These are phyloP conservation scores for Scaptomyza tumidula DNA, from an alignment of 2,888 invertebrate genomes.

Conservation along the genomic window DNA sequence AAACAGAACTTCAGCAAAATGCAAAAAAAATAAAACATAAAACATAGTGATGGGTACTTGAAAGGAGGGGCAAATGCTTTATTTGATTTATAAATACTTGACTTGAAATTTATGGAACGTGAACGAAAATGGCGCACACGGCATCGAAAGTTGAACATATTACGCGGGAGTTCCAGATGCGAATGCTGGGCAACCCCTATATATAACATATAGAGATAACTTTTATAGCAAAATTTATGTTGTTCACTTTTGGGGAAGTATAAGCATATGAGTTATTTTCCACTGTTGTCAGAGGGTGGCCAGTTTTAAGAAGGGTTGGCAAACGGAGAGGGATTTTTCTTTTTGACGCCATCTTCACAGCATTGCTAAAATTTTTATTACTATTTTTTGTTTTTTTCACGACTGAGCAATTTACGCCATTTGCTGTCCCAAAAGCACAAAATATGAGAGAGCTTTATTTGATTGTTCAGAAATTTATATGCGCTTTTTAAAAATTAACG, in stretches of 20 bases:
- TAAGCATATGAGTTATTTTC: constrained; percentile 36
- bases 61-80: constrained; percentile 18
- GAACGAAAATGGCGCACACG: constrained; percentile 63
- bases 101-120: constrained; percentile 74
- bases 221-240: constrained; percentile 30
- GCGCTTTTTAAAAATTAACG: constrained; percentile 77
- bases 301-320: constrained; percentile 49
- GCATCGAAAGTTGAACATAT: constrained; percentile 27
- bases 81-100: constrained; percentile 77
- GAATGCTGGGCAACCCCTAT: constrained; percentile 28
- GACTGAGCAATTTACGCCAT: constrained; percentile 35
- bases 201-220: not conserved
- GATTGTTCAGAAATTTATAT: constrained; percentile 61
- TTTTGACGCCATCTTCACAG: constrained; percentile 36
- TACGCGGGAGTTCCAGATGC: constrained; percentile 32
- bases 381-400: constrained; percentile 1
- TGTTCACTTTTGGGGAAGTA: constrained; percentile 16
- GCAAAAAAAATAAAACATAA: constrained; percentile 24
- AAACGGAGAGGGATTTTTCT: not conserved
- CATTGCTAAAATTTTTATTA: constrained; percentile 17
- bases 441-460: constrained; percentile 39
- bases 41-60: constrained; percentile 18
- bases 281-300: constrained; percentile 24
- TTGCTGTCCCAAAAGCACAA: constrained; percentile 17
- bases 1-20: constrained; percentile 39